A percentile compares a stretch with the other conserved stretches of the same genome.
Evolutionary conservation across 35 echinoderm and acorn worm genomes (phyloP).

Genomic region (Lytechinus variegatus): DNA sequence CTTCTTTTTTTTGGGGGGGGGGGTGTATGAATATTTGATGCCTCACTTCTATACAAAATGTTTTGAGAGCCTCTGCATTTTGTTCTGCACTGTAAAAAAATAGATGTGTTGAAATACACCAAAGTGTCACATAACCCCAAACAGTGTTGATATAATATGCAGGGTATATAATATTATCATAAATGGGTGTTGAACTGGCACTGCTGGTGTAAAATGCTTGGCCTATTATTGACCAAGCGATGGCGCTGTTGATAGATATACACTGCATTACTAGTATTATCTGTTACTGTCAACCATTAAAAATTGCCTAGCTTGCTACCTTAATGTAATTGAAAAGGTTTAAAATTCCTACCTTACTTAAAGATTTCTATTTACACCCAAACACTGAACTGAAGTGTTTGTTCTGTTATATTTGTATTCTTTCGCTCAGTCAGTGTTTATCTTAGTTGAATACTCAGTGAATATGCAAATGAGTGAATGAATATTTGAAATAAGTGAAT

Average conservation of each 20-base stretch:
- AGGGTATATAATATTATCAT: no score
- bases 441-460: no score
- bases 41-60: neutral
- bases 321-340: neutral
- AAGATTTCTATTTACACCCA: neutral
- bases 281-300: neutral
- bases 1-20: neutral
- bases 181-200: no score
- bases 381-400: neutral
- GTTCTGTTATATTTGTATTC: no score
- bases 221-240: neutral
- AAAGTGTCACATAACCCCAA: no score
- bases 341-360: neutral
- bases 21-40: neutral
- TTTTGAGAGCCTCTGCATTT: neutral
- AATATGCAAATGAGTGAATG: no score
- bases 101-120: no score
- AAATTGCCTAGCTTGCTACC: neutral
- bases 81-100: no score
- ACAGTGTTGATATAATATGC: no score
- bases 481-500: no score
- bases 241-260: neutral
- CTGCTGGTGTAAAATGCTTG: no score
- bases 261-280: neutral
- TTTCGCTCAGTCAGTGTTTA: no score